Conservation (phyloP, 1,140 invertebrate species). For the Aphidius ervi region DNA sequence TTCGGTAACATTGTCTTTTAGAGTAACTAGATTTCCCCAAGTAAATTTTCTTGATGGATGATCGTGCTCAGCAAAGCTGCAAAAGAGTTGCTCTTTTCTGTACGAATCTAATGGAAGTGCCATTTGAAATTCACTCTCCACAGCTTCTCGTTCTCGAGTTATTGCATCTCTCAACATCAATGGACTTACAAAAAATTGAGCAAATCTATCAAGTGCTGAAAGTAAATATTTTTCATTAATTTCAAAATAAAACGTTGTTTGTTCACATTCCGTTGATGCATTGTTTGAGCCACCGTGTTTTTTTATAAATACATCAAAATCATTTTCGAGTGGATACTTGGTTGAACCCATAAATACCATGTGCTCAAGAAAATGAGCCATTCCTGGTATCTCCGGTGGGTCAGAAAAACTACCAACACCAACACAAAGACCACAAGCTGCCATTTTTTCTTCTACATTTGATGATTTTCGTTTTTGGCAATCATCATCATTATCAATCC, state of each 20-base stretch:
- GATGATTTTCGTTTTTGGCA: slow-evolving; percentile 37
- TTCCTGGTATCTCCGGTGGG: slow-evolving; percentile 73
- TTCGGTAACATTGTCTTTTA: slow-evolving; percentile 67
- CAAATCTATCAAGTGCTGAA: slow-evolving; percentile 78
- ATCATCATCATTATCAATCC: slow-evolving; percentile 37
- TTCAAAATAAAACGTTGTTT: slow-evolving; percentile 85
- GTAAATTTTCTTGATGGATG: slow-evolving; percentile 77
- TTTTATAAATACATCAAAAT: slow-evolving; percentile 76
- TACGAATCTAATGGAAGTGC: slow-evolving; percentile 63
- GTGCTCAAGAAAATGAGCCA: slow-evolving; percentile 94
- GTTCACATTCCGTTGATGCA: slow-evolving; percentile 79
- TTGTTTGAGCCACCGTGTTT: slow-evolving; percentile 79
- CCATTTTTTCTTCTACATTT: slow-evolving; percentile 50
- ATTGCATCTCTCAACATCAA: slow-evolving; percentile 83
- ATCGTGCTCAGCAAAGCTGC: slow-evolving; percentile 59
- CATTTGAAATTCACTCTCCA: slow-evolving; percentile 85
- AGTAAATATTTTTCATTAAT: slow-evolving; percentile 73
- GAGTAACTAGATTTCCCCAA: slow-evolving; percentile 79
- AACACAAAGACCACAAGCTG: slow-evolving; percentile 67
- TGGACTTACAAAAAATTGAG: slow-evolving; percentile 85
- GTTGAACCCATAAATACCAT: slow-evolving; percentile 91
- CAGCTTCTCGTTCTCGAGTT: slow-evolving; percentile 83
- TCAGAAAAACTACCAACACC: slow-evolving; percentile 70
- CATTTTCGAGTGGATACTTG: slow-evolving; percentile 61
- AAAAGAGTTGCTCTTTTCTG: slow-evolving; percentile 71